Conservation (phyloP, 2,888 invertebrate species). For the Hedya salicella region DNA sequence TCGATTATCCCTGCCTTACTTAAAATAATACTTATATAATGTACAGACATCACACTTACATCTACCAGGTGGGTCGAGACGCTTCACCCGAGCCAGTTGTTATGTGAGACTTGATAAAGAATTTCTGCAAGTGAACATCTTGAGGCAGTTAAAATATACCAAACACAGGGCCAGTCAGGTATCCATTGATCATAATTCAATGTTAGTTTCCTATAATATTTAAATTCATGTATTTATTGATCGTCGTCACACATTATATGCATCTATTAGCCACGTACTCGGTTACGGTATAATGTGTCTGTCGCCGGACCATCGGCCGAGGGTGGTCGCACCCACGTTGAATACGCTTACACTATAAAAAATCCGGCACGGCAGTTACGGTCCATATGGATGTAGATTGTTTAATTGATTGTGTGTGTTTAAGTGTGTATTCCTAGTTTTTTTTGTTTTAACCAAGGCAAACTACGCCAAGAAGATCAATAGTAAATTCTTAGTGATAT, state of each 20-base stretch:
- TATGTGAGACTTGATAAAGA: too few relatives aligned
- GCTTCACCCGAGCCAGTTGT: too few relatives aligned
- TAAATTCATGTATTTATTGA: background rate
- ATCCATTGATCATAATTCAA: background rate
- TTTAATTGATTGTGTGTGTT: constrained; percentile 33
- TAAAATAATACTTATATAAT: too few relatives aligned
- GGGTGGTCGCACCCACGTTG: constrained; percentile 39
- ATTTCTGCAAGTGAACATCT: too few relatives aligned
- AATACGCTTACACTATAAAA: constrained; percentile 24
- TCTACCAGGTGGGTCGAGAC: too few relatives aligned
- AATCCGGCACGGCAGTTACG: constrained; percentile 28
- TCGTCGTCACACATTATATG: background rate
- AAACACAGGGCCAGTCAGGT: too few relatives aligned
- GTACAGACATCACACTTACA: too few relatives aligned
- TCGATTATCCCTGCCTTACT: too few relatives aligned
- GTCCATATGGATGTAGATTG: constrained; percentile 31
- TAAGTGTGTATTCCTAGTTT: background rate
- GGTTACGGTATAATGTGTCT: constrained; percentile 19
- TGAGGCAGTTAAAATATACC: too few relatives aligned
- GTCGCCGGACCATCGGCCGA: constrained; percentile 15
- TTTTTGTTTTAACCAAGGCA: background rate
- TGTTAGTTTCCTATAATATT: background rate
- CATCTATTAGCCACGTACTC: constrained; percentile 18
- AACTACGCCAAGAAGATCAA: background rate
- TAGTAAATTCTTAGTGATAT: background rate